Evolutionary conservation across 2,888 invertebrate species (phyloP).

Genomic region (Perithous albicinctus): DNA sequence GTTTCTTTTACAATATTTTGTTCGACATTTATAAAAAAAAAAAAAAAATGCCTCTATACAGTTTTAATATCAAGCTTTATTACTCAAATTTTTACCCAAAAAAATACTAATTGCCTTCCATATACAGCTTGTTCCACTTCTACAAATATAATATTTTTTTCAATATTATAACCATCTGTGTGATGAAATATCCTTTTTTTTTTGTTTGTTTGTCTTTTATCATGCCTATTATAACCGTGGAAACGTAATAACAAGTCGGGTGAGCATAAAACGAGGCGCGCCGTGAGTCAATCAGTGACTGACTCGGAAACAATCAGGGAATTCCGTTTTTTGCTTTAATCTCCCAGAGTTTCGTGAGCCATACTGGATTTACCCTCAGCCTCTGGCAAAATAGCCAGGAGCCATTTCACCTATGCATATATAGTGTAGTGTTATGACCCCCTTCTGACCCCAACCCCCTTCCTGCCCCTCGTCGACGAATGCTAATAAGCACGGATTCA

Average conservation of each 20-base stretch:
- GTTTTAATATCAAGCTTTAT: no score
- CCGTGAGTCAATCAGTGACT: slow-evolving; percentile 35
- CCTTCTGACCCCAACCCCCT: slow-evolving; percentile 15
- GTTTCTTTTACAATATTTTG: no score
- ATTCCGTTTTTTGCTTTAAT: slow-evolving; percentile 47
- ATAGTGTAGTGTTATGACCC: slow-evolving; percentile 22
- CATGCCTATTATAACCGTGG: not conserved
- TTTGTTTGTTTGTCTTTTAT: no score
- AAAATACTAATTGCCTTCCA: no score
- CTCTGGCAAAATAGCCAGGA: not conserved
- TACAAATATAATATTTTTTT: no score
- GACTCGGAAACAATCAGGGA: slow-evolving; percentile 46
- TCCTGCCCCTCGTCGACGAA: slow-evolving; percentile 34
- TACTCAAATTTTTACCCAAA: no score
- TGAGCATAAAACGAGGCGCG: not conserved
- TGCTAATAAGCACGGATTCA: slow-evolving; percentile 69
- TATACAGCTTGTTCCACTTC: no score
- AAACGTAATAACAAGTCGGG: slow-evolving; percentile 24
- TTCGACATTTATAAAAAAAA: no score
- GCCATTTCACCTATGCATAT: slow-evolving; percentile 23
- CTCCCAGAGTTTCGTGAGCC: slow-evolving; percentile 33
- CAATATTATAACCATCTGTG: no score
- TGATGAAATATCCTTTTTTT: no score
- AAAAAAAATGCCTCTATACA: no score
- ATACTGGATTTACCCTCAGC: slow-evolving; percentile 46